Percentiles rank a stretch among this genome's conserved stretches.
These are phyloP conservation scores for Elysia crispata DNA, from an alignment of 2,888 invertebrate genomes.

Conservation along the genomic window DNA sequence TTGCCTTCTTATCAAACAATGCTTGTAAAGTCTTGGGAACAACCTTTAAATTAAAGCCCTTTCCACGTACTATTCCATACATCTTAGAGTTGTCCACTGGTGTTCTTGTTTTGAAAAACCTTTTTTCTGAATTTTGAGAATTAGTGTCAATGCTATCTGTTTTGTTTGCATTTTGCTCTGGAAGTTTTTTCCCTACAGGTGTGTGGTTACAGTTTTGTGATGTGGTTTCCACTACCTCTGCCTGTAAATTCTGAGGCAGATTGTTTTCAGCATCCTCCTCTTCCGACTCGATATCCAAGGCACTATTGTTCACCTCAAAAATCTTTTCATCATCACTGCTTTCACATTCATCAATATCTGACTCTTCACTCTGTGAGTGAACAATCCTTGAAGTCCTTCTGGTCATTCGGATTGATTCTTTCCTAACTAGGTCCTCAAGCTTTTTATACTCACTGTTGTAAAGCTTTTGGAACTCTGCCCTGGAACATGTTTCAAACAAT, in stretches of 20 bases:
- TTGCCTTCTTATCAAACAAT: not conserved
- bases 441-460: slow-evolving; percentile 36
- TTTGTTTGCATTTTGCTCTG: too few relatives aligned
- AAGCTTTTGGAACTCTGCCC: slow-evolving; percentile 28
- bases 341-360: not conserved
- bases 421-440: slow-evolving; percentile 1
- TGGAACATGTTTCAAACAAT: slow-evolving; percentile 29
- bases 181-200: too few relatives aligned
- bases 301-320: slow-evolving; percentile 1
- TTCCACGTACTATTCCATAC: slow-evolving; percentile 58
- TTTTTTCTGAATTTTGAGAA: slow-evolving; percentile 48
- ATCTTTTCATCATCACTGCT: slow-evolving; percentile 6
- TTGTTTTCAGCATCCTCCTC: not conserved
- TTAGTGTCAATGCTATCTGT: too few relatives aligned
- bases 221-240: not conserved
- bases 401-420: not conserved
- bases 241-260: not conserved
- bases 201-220: too few relatives aligned
- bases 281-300: too few relatives aligned
- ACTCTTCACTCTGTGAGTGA: not conserved
- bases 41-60: slow-evolving; percentile 67
- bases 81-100: slow-evolving; percentile 57
- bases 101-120: slow-evolving; percentile 64
- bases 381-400: slow-evolving; percentile 24
- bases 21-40: slow-evolving; percentile 48